Conservation (phyloP, 1,140 invertebrate genomes). For the Panonychus citri region DNA sequence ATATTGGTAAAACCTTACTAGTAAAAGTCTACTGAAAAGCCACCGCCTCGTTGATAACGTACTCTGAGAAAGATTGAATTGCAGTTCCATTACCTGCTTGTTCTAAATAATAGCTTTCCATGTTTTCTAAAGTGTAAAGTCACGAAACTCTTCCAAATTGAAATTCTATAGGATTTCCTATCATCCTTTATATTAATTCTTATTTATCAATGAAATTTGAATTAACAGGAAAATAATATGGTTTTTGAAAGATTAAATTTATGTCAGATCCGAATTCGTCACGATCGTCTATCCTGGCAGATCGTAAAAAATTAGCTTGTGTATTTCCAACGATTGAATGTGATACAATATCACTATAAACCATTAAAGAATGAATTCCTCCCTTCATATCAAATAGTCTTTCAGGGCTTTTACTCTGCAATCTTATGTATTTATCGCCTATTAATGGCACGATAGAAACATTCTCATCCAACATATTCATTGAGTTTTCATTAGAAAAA, state of each 20-base stretch:
- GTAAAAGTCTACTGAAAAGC: neutral
- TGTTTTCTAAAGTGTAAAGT: neutral
- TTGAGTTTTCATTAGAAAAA: no score
- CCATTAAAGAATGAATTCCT: neutral
- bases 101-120: neutral
- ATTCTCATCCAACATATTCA: neutral
- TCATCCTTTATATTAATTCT: neutral
- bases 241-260: neutral
- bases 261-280: no score
- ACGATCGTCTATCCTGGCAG: neutral
- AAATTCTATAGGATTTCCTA: neutral
- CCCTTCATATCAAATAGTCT: neutral
- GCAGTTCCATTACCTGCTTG: neutral
- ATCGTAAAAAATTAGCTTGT: neutral
- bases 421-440: neutral
- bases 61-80: neutral
- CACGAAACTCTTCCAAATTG: neutral
- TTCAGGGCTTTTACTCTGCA: neutral
- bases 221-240: neutral
- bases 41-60: neutral
- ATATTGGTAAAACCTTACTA: neutral
- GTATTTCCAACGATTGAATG: neutral
- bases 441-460: neutral
- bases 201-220: neutral
- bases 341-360: neutral